These are phyloP conservation scores for Philhelius pedissequus DNA, from an alignment of 2,888 invertebrate species.

Conservation along the genomic window DNA sequence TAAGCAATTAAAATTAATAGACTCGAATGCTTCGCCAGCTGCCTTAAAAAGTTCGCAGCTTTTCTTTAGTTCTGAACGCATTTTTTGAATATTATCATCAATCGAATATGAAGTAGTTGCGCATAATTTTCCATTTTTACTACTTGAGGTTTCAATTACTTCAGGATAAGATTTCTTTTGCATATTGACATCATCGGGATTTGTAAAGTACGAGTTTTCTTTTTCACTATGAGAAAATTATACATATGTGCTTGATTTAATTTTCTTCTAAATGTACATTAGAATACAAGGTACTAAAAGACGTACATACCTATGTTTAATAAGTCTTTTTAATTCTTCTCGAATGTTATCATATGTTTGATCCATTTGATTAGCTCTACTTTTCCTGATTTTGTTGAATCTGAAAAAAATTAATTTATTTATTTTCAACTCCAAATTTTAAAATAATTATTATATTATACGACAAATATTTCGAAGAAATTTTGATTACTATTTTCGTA, in stretches of 20 bases:
- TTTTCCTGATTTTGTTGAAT: background rate
- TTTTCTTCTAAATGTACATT: too few species aligned
- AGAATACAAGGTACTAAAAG: too few species aligned
- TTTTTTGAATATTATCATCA: slow-evolving; percentile 73
- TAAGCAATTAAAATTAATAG: slow-evolving; percentile 73
- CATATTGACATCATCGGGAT: background rate
- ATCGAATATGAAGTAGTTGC: slow-evolving; percentile 68
- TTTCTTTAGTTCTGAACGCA: slow-evolving; percentile 73
- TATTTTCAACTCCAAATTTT: background rate
- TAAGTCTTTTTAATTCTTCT: slow-evolving; percentile 33
- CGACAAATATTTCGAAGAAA: background rate
- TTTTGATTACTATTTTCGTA: background rate
- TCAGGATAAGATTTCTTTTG: background rate
- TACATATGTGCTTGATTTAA: too few species aligned
- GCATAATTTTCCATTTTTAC: slow-evolving; percentile 56
- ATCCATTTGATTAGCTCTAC: background rate
- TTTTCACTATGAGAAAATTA: background rate
- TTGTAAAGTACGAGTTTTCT: background rate
- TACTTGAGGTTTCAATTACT: background rate
- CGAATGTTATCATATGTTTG: slow-evolving; percentile 19
- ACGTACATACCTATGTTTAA: slow-evolving; percentile 22
- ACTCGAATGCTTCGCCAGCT: slow-evolving; percentile 74
- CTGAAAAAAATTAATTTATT: background rate
- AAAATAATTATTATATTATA: background rate
- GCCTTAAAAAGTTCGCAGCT: slow-evolving; percentile 75